Conservation (phyloP, 2,888 invertebrate genomes). For the Kuschelorhynchus macadamiae region DNA sequence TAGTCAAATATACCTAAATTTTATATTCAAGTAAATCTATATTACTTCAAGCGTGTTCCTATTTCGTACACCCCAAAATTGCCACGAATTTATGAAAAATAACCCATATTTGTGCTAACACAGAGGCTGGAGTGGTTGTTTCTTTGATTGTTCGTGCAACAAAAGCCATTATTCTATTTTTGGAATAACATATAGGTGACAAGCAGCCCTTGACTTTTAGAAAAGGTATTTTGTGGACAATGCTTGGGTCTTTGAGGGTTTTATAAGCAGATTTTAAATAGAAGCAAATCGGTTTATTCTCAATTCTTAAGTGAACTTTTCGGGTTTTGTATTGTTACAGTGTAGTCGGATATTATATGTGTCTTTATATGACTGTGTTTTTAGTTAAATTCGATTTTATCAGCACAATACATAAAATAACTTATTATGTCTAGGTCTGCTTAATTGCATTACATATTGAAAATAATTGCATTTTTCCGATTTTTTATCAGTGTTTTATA, state of each 20-base stretch:
- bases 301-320: conserved; percentile 31
- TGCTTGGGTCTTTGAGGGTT: conserved; percentile 12
- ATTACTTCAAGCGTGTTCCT: neutral
- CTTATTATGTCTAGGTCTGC: too few relatives aligned
- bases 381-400: too few relatives aligned
- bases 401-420: too few relatives aligned
- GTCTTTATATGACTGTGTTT: too few relatives aligned
- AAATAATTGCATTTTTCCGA: too few relatives aligned
- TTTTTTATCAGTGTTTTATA: too few relatives aligned
- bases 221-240: conserved; percentile 42
- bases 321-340: too few relatives aligned
- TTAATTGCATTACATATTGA: too few relatives aligned
- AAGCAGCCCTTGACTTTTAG: conserved; percentile 41
- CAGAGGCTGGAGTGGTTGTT: neutral
- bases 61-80: neutral
- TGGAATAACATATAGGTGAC: conserved; percentile 43
- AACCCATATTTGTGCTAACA: conserved; percentile 14
- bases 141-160: conserved; percentile 11
- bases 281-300: conserved; percentile 36
- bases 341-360: too few relatives aligned
- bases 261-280: conserved; percentile 38
- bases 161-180: conserved; percentile 34
- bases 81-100: conserved; percentile 3
- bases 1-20: too few relatives aligned
- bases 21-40: too few relatives aligned